Percentiles rank a stretch among this genome's conserved stretches.
Conservation (phyloP, 2,888 invertebrate species). For the Machimus rusticus region DNA sequence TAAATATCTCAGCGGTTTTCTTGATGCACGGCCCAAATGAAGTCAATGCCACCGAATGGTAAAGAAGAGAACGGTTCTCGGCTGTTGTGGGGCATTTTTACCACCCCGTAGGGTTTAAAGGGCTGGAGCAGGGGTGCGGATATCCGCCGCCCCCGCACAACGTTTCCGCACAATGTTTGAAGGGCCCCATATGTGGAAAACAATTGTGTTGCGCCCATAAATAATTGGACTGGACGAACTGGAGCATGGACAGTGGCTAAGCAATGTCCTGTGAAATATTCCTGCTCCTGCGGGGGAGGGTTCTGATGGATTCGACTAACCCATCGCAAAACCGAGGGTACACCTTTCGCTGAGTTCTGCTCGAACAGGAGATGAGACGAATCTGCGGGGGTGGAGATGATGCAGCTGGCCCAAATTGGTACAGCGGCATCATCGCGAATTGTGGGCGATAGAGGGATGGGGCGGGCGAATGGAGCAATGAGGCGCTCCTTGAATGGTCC, state of each 20-base stretch:
- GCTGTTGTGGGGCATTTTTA: not conserved
- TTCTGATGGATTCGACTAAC: not conserved
- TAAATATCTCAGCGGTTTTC: not conserved
- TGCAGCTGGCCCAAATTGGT: not conserved
- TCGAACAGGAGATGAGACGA: not conserved
- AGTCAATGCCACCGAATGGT: constrained; percentile 7
- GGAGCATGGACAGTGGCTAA: not conserved
- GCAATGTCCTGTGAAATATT: not conserved
- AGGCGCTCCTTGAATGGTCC: constrained; percentile 4
- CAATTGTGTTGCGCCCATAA: not conserved
- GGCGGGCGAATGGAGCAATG: not conserved
- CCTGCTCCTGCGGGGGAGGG: not conserved
- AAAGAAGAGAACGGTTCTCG: not conserved
- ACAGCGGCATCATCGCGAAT: not conserved
- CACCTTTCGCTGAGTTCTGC: not conserved
- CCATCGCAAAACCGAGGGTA: not conserved
- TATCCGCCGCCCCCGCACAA: constrained; percentile 5
- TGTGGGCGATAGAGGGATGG: not conserved
- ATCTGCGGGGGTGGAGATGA: not conserved
- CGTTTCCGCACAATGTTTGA: not conserved
- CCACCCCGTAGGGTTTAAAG: not conserved
- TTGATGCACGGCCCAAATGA: constrained; percentile 24
- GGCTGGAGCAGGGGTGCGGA: not conserved
- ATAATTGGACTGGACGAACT: constrained; percentile 1
- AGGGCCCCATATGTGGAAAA: not conserved